Percentiles rank a stretch among this genome's conserved stretches.
phyloP scores from a whole-genome alignment of 2,888 invertebrate species.

The Drosophila vallismaia region DNA sequence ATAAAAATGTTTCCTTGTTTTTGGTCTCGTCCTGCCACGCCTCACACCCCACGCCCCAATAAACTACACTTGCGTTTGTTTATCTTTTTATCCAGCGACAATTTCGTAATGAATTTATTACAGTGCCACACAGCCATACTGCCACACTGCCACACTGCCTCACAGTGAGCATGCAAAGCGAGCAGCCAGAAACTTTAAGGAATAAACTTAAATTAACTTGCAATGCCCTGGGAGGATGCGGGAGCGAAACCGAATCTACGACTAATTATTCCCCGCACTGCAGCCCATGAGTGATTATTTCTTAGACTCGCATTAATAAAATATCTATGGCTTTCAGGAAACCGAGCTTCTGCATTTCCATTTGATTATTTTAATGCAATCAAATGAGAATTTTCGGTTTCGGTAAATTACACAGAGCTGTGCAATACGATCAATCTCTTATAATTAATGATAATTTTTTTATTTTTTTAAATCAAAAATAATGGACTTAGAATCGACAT shows the following conservation, averaged over 20 bases:
- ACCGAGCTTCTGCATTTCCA: too few relatives aligned
- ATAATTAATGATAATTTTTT: too few relatives aligned
- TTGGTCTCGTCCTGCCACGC: conserved; percentile 17
- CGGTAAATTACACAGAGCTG: too few relatives aligned
- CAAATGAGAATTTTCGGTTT: too few relatives aligned
- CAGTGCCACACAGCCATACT: conserved; percentile 29
- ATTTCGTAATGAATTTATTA: conserved; percentile 77
- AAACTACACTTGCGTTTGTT: conserved; percentile 57
- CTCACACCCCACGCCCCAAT: background rate
- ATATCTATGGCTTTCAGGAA: too few relatives aligned
- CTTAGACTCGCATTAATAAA: background rate
- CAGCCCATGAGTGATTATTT: background rate
- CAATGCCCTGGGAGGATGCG: conserved; percentile 29
- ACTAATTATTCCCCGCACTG: background rate
- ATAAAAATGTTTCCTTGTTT: conserved; percentile 68
- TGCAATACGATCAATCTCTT: too few relatives aligned
- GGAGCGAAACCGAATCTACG: background rate
- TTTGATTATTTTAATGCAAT: too few relatives aligned
- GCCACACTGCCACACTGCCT: conserved; percentile 31
- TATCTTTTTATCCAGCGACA: conserved; percentile 77
- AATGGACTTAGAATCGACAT: too few relatives aligned
- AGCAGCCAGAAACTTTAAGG: conserved; percentile 43
- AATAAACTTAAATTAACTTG: conserved; percentile 77
- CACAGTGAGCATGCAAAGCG: conserved; percentile 63
- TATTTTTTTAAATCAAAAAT: too few relatives aligned